phyloP scores from a whole-genome alignment of 2,888 invertebrate species.

The Spodoptera picta region DNA sequence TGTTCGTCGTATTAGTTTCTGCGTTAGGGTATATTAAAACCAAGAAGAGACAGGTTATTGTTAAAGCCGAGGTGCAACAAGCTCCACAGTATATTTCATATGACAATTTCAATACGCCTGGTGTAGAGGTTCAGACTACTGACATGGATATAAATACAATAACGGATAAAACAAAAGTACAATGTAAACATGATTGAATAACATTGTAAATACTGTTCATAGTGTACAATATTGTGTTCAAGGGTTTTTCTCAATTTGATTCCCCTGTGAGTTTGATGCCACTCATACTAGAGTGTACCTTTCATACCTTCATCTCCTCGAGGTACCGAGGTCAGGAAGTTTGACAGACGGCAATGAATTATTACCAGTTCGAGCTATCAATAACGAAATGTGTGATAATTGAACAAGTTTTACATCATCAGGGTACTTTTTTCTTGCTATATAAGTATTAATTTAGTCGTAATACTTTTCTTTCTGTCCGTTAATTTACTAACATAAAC shows the following conservation, averaged over 20 bases:
- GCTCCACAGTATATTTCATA: conserved; percentile 95
- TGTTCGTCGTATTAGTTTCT: conserved; percentile 95
- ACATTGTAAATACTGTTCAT: conserved; percentile 51
- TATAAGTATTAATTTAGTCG: conserved; percentile 49
- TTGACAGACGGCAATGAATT: conserved; percentile 78
- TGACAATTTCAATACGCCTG: conserved; percentile 81
- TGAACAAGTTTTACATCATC: conserved; percentile 75
- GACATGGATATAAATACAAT: conserved; percentile 85
- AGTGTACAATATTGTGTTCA: conserved; percentile 46
- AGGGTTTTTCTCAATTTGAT: conserved; percentile 67
- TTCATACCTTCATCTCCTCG: conserved; percentile 72
- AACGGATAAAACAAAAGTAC: conserved; percentile 78
- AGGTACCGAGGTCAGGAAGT: conserved; percentile 72
- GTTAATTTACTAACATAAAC: conserved; percentile 22
- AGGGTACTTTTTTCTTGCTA: conserved; percentile 60
- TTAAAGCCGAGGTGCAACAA: conserved; percentile 91
- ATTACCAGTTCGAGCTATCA: conserved; percentile 78
- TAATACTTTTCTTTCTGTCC: conserved; percentile 21
- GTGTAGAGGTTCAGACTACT: conserved; percentile 78
- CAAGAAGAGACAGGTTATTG: conserved; percentile 93
- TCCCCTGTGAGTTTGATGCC: conserved; percentile 72
- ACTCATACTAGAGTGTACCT: conserved; percentile 70
- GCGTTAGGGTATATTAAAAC: conserved; percentile 95
- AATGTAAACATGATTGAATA: conserved; percentile 70
- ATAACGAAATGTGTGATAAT: conserved; percentile 81